phyloP scores from a whole-genome alignment of 2,113 vertebrate genomes.

The Nycticebus coucang region DNA sequence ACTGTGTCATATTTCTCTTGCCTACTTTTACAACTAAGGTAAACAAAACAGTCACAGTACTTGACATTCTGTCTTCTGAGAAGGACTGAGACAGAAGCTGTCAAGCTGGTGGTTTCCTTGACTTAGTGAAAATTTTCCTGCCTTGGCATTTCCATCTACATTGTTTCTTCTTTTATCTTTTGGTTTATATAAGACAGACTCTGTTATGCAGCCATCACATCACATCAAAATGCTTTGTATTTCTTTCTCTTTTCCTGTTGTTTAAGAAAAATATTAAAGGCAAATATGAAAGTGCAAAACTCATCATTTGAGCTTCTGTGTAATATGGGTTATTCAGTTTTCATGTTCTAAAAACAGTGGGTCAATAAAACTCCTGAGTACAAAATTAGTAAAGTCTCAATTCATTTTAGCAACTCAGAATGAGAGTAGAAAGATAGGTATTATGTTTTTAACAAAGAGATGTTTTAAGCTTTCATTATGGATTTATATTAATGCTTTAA shows the following conservation, averaged over 20 bases:
- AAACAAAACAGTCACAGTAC: slow-evolving; percentile 23
- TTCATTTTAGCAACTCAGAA: slow-evolving; percentile 37
- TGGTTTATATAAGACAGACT: slow-evolving; percentile 6
- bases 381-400: slow-evolving; percentile 8
- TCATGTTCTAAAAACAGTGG: background rate
- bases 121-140: slow-evolving; percentile 11
- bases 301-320: slow-evolving; percentile 26
- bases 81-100: slow-evolving; percentile 33
- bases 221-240: slow-evolving; percentile 20
- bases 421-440: background rate
- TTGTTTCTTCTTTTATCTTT: slow-evolving; percentile 38
- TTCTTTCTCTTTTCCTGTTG: slow-evolving; percentile 32
- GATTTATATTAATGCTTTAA: slow-evolving; percentile 29
- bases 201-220: background rate
- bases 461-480: background rate
- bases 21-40: slow-evolving; percentile 46
- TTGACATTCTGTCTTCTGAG: slow-evolving; percentile 13
- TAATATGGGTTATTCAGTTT: slow-evolving; percentile 29
- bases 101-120: background rate
- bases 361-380: slow-evolving; percentile 36
- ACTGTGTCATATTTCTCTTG: slow-evolving; percentile 38
- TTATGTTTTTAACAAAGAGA: slow-evolving; percentile 6
- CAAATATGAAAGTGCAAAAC: background rate
- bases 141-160: slow-evolving; percentile 33
- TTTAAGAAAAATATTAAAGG: slow-evolving; percentile 52